Evolutionary conservation across 1,140 invertebrate species (phyloP).

Genomic region (Dermatophagoides farinae): DNA sequence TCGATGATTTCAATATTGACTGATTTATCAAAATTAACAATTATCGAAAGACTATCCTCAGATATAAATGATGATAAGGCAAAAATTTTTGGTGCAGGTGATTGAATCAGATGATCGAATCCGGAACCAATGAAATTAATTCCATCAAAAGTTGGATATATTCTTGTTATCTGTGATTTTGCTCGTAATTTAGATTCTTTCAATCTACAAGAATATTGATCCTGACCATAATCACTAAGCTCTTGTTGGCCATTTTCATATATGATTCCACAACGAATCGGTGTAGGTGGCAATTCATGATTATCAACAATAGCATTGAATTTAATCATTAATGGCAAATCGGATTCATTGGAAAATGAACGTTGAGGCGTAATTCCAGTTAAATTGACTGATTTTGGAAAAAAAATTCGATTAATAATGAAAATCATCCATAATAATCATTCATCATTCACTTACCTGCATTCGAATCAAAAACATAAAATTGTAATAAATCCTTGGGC

Average conservation of each 20-base stretch:
- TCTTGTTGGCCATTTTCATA: neutral
- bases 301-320: neutral
- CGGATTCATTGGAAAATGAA: neutral
- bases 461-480: slow-evolving; percentile 3
- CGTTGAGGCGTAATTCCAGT: neutral
- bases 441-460: slow-evolving; percentile 2
- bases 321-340: neutral
- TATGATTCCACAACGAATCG: neutral
- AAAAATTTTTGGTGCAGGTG: slow-evolving; percentile 8
- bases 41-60: slow-evolving; percentile 16
- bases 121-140: neutral
- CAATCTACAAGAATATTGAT: slow-evolving; percentile 7
- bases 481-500: neutral
- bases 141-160: slow-evolving; percentile 15
- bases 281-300: neutral
- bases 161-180: slow-evolving; percentile 6
- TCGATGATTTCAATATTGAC: slow-evolving; percentile 14
- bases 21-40: slow-evolving; percentile 18
- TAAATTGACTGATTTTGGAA: neutral
- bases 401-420: neutral
- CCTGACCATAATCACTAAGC: neutral
- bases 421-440: neutral
- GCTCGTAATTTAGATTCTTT: neutral
- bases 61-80: slow-evolving; percentile 12
- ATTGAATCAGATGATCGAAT: slow-evolving; percentile 5